Evolutionary conservation across 2,888 invertebrate species (phyloP).

Genomic region (Crioceris asparagi): DNA sequence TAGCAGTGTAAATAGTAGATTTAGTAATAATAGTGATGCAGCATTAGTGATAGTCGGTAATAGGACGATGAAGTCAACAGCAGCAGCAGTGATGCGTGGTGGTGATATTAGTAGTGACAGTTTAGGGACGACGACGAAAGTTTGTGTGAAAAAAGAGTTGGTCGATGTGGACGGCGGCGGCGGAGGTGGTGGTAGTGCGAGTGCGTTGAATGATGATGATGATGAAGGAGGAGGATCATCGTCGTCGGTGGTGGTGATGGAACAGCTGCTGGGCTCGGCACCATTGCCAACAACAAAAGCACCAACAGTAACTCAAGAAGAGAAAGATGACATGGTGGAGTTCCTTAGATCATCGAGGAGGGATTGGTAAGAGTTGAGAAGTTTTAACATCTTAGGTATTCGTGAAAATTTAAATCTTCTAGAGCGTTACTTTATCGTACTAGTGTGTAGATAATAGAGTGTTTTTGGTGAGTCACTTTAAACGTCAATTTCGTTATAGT

Average conservation of each 20-base stretch:
- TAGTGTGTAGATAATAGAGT: no score
- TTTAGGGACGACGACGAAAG: conserved; percentile 7
- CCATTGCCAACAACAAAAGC: background rate
- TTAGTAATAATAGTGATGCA: no score
- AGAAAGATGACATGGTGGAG: conserved; percentile 32
- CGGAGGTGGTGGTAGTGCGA: background rate
- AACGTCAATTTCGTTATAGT: no score
- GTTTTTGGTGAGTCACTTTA: no score
- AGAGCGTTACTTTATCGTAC: no score
- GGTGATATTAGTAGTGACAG: conserved; percentile 21
- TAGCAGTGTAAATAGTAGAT: no score
- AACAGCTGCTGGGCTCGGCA: background rate
- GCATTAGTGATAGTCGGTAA: background rate
- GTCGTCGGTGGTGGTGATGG: background rate
- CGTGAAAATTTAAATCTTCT: no score
- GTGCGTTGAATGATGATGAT: background rate
- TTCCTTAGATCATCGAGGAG: conserved; percentile 36
- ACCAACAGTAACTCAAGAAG: background rate
- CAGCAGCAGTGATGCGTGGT: conserved; percentile 23
- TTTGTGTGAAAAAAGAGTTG: background rate
- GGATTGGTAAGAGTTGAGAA: conserved; percentile 43
- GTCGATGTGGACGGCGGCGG: background rate
- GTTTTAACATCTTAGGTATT: no score
- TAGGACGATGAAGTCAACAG: background rate
- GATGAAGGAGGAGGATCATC: background rate